Evolutionary conservation across 2,113 vertebrate genomes (phyloP).

Genomic region (Rana temporaria): DNA sequence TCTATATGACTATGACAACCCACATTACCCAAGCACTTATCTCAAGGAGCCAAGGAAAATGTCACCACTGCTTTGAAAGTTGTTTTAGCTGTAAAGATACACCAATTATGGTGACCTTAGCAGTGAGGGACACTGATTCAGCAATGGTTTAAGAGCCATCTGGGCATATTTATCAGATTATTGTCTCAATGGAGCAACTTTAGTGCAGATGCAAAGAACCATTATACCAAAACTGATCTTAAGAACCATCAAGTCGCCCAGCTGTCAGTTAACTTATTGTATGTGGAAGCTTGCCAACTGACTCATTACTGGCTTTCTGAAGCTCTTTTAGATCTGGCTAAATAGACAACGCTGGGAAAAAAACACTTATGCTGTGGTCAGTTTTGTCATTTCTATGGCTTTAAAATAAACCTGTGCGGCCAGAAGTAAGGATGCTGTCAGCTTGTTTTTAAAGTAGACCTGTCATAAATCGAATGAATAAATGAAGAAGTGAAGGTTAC

Average conservation of each 20-base stretch:
- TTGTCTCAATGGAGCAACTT: constrained; percentile 51
- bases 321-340: neutral
- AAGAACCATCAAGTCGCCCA: constrained; percentile 48
- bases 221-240: constrained; percentile 51
- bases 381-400: no score
- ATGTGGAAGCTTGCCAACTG: constrained; percentile 25
- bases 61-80: constrained; percentile 41
- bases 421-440: no score
- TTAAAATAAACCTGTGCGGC: no score
- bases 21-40: constrained; percentile 37
- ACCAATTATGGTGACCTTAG: constrained; percentile 55
- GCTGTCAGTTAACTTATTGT: constrained; percentile 50
- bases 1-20: constrained; percentile 7
- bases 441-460: no score
- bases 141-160: constrained; percentile 56
- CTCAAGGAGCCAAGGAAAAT: constrained; percentile 27
- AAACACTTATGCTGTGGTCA: neutral
- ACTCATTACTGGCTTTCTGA: constrained; percentile 31
- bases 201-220: constrained; percentile 35
- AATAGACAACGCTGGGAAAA: neutral
- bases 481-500: no score
- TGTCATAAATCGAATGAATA: no score
- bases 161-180: constrained; percentile 53
- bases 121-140: constrained; percentile 52
- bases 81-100: constrained; percentile 45